Evolutionary conservation across 2,888 invertebrate species (phyloP), one percentile per base, ranked within the genome.

Genomic region (Drosophila aldrichi): DNA sequence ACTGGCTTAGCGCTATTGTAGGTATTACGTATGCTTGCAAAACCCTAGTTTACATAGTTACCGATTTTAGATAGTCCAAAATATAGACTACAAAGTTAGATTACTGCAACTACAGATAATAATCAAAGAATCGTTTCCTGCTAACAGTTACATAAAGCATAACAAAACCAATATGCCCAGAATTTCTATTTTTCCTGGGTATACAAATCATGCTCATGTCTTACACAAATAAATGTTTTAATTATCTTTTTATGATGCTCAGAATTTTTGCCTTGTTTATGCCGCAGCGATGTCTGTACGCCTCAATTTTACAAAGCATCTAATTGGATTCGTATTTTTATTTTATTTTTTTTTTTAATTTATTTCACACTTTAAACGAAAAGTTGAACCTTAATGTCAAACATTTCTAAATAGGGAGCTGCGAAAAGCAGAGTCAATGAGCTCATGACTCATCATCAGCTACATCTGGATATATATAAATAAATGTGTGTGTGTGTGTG

Each of bases 371-470:
- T 49, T 8, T 14, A 49, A 49, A 34, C 49, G 49, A 49, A 49
- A 49, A 49, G 49, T 34, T 43, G 12, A 49, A 48, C 41, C 38
- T 59, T 55, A 14, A 1, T 34, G 25, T 14, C 40, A 41, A 68
- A 49, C 49, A n/a, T 59, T 46, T 32, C 12, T 34, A 18, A 18
- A 29, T 55, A 52, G 51, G 55, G 46, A 59, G 58, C 49, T 43
- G 59, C 38, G 40, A 54, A 62, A 62, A 48, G 48, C 48, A 44
- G 41, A 44, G 54, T 43, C 57, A 55, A 55, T 58, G 48, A 58
- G 41, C 36, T 20, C 5, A 72, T 76, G 77, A 76, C 43, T 75
- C 74, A 75, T 75, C 74, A 75, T 70, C 16, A 43, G 49, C 48
- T 18, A 48, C 51, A 38, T 36, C 32, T 14, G n/a, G 9, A 68